phyloP scores from a whole-genome alignment of 2,113 vertebrate species.

The Gallinago media region DNA sequence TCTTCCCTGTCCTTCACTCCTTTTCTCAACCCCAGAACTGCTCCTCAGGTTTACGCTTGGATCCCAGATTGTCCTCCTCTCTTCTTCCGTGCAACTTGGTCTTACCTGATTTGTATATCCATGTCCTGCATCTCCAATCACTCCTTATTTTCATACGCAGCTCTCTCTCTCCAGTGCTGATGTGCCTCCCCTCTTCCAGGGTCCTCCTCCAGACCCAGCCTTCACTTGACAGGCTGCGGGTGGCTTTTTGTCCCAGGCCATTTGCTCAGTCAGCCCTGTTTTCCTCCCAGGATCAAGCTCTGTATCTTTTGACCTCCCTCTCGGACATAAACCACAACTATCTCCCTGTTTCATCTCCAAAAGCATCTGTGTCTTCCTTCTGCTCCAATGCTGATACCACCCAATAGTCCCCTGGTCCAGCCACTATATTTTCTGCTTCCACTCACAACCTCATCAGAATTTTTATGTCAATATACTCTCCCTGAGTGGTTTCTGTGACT shows the following conservation, averaged over 20 bases:
- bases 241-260: not conserved
- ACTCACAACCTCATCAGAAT: not conserved
- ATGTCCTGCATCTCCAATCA: not conserved
- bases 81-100: not conserved
- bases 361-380: not conserved
- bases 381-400: not conserved
- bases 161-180: not conserved
- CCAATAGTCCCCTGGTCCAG: not conserved
- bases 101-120: not conserved
- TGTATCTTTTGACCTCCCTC: not conserved
- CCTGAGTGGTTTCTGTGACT: not conserved
- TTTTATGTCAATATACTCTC: not conserved
- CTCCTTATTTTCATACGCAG: not conserved
- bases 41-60: not conserved
- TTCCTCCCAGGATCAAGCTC: not conserved
- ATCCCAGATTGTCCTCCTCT: not conserved
- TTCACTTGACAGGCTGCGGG: not conserved
- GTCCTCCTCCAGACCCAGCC: not conserved
- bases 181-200: fast-evolving
- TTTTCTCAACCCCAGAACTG: not conserved
- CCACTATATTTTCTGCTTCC: not conserved
- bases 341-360: not conserved
- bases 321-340: not conserved
- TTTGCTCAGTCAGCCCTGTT: not conserved
- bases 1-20: not conserved